These are phyloP conservation scores for Pteropus rufus DNA, from an alignment of 2,797 vertebrate species.

Conservation along the genomic window DNA sequence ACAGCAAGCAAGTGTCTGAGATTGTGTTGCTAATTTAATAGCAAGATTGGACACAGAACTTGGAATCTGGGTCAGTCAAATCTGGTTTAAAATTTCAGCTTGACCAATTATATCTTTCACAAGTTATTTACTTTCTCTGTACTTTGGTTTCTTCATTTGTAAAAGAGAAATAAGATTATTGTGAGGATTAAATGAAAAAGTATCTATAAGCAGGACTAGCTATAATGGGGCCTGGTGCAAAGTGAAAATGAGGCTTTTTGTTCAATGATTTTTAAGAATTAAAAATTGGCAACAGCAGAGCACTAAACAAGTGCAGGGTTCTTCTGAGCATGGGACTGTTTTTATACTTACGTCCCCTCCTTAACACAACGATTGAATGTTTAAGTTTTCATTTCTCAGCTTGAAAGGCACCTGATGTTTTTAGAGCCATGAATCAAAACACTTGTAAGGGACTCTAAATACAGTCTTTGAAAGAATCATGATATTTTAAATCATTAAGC, in stretches of 20 bases:
- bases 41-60: background rate
- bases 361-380: background rate
- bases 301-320: background rate
- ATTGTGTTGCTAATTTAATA: background rate
- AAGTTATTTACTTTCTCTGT: background rate
- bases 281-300: background rate
- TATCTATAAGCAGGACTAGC: background rate
- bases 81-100: background rate
- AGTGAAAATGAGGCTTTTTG: background rate
- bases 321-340: background rate
- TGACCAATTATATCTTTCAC: background rate
- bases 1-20: background rate
- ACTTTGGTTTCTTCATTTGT: background rate
- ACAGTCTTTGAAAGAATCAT: background rate
- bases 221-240: background rate
- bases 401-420: background rate
- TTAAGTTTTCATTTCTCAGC: background rate
- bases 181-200: background rate
- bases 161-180: background rate
- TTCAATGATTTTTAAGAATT: background rate
- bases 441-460: background rate
- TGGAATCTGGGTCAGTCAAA: background rate
- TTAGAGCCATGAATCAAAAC: background rate
- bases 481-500: background rate
- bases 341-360: background rate